Base-by-base conservation (phyloP, 2,113 vertebrate species). In the Pteruthius melanotis region DNA sequence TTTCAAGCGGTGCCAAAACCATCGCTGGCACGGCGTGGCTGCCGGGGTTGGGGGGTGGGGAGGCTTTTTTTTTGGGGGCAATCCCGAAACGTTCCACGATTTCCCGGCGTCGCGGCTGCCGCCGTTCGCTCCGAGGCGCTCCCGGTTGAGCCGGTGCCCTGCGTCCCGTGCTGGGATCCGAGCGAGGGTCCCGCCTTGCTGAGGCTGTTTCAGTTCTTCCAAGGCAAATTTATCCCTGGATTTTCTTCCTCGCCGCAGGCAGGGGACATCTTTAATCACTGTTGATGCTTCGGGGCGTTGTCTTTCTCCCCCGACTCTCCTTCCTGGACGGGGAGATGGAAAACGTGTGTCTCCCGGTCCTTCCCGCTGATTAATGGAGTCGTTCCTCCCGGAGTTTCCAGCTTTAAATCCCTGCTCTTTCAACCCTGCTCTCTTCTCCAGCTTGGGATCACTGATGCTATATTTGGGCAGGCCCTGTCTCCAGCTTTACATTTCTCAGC, bases 281-380 rank as follows among this genome's bases (percentile, higher is more conserved):
- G 19, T 52, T 19, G 86, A 37, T 80, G 89, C 76, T 92, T 56
- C 24, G 12, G 93, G 89, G 83, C 72, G 13, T 93, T 81, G 59
- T 91, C 94, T 84, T 81, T 64, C 76, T 87, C 87, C 68, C 68
- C 72, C 31, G 83, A 13, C 83, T 91, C 68, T 85, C 52, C 61
- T 39, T 81, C 92, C 83, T 96, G 93, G 94, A 86, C 80, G 84
- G 68, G 22, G 80, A 84, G 70, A 63, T 97, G 95, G 95, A 94
- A 96, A 95, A 89, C 28, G 7, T 69, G n/a, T 81, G 64, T 93
- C 83, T 92, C 78, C 79, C 85, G 54, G 40, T 53, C 57, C 61
- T 88, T 79, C 31, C 35, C 2, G 0, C 72, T 95, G 95, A 93
- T 96, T 90, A 45, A 96, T 92, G 86, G 71, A 31, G 60, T 21